Percentiles rank a stretch among this genome's conserved stretches.
These are phyloP conservation scores for Drosophila neoperkinsi DNA, from an alignment of 2,888 invertebrate genomes.

Conservation along the genomic window DNA sequence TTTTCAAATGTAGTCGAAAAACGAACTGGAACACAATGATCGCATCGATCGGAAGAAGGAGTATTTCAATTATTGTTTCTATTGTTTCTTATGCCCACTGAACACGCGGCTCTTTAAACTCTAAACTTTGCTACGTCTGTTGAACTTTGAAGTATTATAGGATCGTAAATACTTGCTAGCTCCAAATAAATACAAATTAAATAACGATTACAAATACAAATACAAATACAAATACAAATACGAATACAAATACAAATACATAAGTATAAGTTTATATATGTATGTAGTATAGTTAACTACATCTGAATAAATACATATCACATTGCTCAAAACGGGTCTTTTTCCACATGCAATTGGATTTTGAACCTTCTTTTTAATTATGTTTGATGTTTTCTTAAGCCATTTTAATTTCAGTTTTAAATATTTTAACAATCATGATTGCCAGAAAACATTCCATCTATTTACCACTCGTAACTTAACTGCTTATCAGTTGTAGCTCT, in stretches of 20 bases:
- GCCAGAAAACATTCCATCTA: constrained; percentile 47
- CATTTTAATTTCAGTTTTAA: background rate
- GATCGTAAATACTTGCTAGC: constrained; percentile 52
- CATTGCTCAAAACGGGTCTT: constrained; percentile 51
- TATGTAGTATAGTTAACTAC: constrained; percentile 19
- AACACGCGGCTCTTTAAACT: constrained; percentile 19
- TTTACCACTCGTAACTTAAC: background rate
- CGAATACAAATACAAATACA: constrained; percentile 10
- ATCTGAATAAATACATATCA: constrained; percentile 54
- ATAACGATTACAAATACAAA: constrained; percentile 1
- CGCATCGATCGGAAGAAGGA: background rate
- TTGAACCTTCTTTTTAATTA: background rate
- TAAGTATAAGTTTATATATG: constrained; percentile 8
- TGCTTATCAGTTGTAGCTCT: constrained; percentile 1
- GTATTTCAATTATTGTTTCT: background rate
- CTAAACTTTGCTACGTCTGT: constrained; percentile 21
- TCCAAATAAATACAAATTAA: constrained; percentile 22
- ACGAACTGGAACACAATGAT: constrained; percentile 33
- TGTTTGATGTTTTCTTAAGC: background rate
- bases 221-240: constrained; percentile 11
- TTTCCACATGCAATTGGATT: constrained; percentile 9
- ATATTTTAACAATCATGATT: constrained; percentile 53
- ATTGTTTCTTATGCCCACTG: constrained; percentile 14
- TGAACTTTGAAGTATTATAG: constrained; percentile 33
- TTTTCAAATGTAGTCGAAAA: constrained; percentile 9